A percentile compares a stretch with the other conserved stretches of the same genome.
phyloP scores from a whole-genome alignment of 2,113 vertebrate genomes.

The Gavialis gangeticus region DNA sequence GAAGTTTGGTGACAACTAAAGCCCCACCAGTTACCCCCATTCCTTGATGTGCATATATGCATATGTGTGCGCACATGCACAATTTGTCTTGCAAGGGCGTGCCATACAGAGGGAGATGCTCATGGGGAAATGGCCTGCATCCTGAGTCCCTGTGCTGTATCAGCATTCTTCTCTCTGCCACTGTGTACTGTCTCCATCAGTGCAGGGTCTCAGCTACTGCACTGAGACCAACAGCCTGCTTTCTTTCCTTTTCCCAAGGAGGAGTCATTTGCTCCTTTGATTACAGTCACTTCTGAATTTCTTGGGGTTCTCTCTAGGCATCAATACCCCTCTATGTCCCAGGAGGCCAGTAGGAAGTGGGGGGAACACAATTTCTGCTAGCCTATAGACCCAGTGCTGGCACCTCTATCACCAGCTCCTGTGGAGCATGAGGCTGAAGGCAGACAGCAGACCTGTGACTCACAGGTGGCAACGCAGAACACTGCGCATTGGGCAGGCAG shows the following conservation, averaged over 20 bases:
- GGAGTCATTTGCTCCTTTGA: background rate
- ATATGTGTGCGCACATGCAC: background rate
- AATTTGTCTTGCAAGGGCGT: background rate
- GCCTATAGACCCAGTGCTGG: background rate
- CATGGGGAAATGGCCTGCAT: background rate
- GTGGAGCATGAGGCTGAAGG: background rate
- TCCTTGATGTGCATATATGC: no score
- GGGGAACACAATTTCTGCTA: background rate
- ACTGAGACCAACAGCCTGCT: background rate
- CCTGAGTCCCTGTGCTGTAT: background rate
- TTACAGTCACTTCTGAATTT: background rate
- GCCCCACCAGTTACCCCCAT: no score
- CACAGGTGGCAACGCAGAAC: background rate
- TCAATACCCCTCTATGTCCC: background rate
- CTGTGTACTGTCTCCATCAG: background rate
- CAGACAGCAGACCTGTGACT: background rate
- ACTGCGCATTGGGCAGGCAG: background rate
- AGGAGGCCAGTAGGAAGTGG: background rate
- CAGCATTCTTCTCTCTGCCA: background rate
- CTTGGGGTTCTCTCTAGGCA: background rate
- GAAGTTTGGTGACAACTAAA: no score
- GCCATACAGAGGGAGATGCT: background rate
- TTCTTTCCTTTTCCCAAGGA: background rate
- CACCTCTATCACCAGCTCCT: background rate
- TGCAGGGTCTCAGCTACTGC: background rate